phyloP scores from a whole-genome alignment of 2,888 invertebrate species.

The Siphlonurus alternatus region DNA sequence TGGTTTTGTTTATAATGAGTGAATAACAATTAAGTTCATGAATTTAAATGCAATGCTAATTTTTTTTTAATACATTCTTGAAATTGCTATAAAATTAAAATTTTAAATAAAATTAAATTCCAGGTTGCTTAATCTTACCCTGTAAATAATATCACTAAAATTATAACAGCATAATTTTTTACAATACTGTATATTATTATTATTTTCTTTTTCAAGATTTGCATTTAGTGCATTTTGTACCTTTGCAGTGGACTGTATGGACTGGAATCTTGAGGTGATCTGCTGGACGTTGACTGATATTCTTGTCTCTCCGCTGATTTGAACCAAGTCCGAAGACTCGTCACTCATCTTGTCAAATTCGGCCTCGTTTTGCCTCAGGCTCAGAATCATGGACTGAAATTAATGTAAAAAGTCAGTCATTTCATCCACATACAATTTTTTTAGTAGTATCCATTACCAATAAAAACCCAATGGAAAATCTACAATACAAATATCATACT shows the following conservation, averaged over 20 bases:
- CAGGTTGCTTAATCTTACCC: no score
- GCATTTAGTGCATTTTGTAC: conserved; percentile 23
- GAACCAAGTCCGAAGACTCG: conserved; percentile 68
- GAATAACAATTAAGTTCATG: neutral
- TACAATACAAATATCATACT: conserved; percentile 6
- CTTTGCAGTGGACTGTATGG: conserved; percentile 73
- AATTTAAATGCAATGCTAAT: no score
- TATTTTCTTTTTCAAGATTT: neutral
- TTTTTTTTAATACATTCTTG: no score
- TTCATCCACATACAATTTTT: no score
- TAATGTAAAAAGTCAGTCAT: conserved; percentile 6
- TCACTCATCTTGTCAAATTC: conserved; percentile 77
- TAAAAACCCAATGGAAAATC: conserved; percentile 13
- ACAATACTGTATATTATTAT: conserved; percentile 1
- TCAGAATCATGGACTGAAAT: conserved; percentile 53
- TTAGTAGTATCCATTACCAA: conserved; percentile 10
- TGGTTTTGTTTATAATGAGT: neutral
- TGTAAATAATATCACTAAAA: no score
- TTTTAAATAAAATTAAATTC: no score
- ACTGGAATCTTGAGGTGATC: conserved; percentile 76
- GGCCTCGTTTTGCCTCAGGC: conserved; percentile 64
- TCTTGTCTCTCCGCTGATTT: conserved; percentile 63
- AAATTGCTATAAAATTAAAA: no score
- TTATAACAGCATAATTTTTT: no score
- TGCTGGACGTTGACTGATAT: conserved; percentile 80